Percentiles rank a stretch among this genome's conserved stretches.
Evolutionary conservation across 2,113 vertebrate genomes (phyloP).

Genomic region (Chiloscyllium plagiosum): DNA sequence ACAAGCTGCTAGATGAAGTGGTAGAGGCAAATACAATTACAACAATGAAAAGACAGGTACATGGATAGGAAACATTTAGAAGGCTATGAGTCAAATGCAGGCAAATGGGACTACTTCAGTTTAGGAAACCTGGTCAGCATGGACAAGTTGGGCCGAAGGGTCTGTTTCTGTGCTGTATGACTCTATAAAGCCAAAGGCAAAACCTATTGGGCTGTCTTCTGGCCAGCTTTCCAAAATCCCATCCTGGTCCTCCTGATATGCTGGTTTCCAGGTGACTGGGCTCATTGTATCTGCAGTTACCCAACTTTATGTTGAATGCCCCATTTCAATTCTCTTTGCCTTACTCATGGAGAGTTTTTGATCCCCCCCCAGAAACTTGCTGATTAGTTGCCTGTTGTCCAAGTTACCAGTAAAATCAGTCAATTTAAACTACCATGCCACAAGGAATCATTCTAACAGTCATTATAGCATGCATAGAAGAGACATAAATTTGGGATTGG

Average conservation of each 20-base stretch:
- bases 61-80: too few relatives aligned
- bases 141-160: too few relatives aligned
- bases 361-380: neutral
- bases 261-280: neutral
- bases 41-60: too few relatives aligned
- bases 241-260: neutral
- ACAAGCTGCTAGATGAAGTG: too few relatives aligned
- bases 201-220: neutral
- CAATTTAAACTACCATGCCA: neutral
- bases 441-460: neutral
- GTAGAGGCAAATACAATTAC: too few relatives aligned
- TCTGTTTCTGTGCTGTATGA: neutral
- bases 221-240: neutral
- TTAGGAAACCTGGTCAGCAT: too few relatives aligned
- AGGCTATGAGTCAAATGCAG: too few relatives aligned
- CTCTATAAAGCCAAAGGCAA: neutral
- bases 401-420: neutral
- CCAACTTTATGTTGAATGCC: neutral
- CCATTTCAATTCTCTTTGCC: neutral
- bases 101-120: too few relatives aligned
- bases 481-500: neutral
- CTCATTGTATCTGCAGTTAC: neutral
- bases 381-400: constrained; percentile 12
- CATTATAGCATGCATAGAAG: neutral
- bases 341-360: neutral